These are phyloP conservation scores for Phyllotreta striolata DNA, from an alignment of 2,888 invertebrate genomes.

Conservation along the genomic window DNA sequence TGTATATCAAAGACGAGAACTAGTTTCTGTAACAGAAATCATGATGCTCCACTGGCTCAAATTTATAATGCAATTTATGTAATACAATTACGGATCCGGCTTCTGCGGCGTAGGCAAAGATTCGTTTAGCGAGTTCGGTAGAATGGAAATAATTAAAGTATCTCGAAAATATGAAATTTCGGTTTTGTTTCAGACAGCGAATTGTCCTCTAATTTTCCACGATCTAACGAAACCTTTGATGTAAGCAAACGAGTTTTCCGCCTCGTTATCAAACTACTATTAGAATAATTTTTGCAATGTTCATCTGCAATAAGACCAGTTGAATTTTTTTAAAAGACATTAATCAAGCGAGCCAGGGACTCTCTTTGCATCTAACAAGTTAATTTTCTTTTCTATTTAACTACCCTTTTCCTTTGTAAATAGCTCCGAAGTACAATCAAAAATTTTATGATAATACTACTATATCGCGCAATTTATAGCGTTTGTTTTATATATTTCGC, in stretches of 20 bases:
- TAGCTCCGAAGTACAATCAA: background rate
- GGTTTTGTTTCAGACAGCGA: background rate
- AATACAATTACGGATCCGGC: slow-evolving; percentile 9
- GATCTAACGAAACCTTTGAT: no score
- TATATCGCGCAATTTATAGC: slow-evolving; percentile 4
- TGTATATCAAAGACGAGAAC: slow-evolving; percentile 12
- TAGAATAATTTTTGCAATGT: no score
- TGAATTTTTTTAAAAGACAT: no score
- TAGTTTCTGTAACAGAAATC: slow-evolving; percentile 17
- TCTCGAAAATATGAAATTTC: slow-evolving; percentile 8
- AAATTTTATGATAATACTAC: slow-evolving; percentile 9
- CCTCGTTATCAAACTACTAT: no score
- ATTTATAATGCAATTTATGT: slow-evolving; percentile 28
- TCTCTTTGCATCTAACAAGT: no score
- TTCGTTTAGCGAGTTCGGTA: background rate
- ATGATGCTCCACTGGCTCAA: slow-evolving; percentile 14
- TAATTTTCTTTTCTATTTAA: no score
- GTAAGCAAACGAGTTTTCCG: no score
- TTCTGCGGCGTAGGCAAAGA: slow-evolving; percentile 4
- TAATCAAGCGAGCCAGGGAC: no score
- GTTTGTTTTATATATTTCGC: slow-evolving; percentile 4
- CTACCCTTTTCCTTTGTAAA: no score
- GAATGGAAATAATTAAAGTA: slow-evolving; percentile 9
- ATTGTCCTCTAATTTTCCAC: no score
- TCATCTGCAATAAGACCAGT: no score